These are phyloP conservation scores for Tinamus guttatus DNA, from an alignment of 2,113 vertebrate species.

Conservation along the genomic window DNA sequence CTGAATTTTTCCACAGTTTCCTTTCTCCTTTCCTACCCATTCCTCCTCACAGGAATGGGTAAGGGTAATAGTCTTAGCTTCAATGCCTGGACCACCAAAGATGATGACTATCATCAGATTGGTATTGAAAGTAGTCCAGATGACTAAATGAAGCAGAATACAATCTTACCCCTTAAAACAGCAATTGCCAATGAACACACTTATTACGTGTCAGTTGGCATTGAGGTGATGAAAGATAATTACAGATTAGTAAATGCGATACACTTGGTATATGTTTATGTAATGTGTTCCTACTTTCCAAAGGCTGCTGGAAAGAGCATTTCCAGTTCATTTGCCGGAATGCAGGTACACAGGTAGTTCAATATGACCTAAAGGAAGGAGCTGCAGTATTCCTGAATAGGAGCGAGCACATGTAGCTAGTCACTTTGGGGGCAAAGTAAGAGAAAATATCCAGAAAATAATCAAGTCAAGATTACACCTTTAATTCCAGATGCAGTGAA, in stretches of 20 bases:
- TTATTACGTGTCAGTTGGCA: background rate
- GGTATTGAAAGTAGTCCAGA: background rate
- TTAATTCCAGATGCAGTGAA: background rate
- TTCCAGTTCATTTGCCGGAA: background rate
- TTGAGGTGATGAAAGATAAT: background rate
- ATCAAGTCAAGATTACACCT: background rate
- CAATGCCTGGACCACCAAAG: fast-evolving
- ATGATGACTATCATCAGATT: background rate
- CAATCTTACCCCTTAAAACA: background rate
- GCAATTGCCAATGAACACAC: background rate
- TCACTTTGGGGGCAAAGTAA: background rate
- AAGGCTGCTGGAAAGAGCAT: background rate
- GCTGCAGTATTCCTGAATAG: background rate
- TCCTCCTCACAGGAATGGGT: background rate
- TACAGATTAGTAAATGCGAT: background rate
- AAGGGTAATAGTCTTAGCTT: background rate
- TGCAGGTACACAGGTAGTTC: background rate
- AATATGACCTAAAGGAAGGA: background rate
- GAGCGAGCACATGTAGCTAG: background rate
- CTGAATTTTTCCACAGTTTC: background rate
- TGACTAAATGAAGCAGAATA: background rate
- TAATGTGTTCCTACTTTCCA: background rate
- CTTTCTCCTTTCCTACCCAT: background rate
- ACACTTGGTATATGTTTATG: background rate
- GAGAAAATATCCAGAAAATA: background rate